Evolutionary conservation across 2,888 invertebrate species (phyloP).

Genomic region (Pseudococcus longispinus): DNA sequence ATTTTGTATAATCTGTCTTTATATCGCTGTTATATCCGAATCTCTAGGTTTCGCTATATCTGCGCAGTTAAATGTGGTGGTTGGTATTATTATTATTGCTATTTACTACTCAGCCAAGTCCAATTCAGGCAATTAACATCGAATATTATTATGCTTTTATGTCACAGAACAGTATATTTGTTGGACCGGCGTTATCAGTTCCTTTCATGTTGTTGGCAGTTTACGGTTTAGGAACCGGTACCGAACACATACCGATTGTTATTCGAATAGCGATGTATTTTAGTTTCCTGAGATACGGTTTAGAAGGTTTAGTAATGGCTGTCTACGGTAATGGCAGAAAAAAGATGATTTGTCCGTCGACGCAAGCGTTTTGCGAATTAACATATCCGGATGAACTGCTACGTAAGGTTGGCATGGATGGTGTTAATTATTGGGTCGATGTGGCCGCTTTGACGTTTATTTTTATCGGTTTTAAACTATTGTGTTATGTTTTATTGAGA

Average conservation of each 20-base stretch:
- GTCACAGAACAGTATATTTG: conserved; percentile 83
- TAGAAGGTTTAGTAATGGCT: conserved; percentile 88
- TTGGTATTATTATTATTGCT: conserved; percentile 65
- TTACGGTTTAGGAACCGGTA: conserved; percentile 84
- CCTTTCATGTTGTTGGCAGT: conserved; percentile 88
- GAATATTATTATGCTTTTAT: conserved; percentile 17
- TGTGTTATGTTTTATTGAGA: conserved; percentile 75
- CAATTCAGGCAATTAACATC: background rate
- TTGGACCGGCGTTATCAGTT: conserved; percentile 85
- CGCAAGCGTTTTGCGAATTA: conserved; percentile 68
- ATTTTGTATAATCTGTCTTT: conserved; percentile 74
- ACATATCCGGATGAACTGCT: conserved; percentile 59
- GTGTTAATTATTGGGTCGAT: conserved; percentile 73
- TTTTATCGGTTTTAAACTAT: conserved; percentile 70
- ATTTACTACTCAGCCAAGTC: background rate
- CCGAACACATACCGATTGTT: conserved; percentile 73
- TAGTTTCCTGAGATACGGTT: conserved; percentile 89
- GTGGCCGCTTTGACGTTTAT: conserved; percentile 70
- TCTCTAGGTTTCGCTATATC: conserved; percentile 79
- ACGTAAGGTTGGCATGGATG: conserved; percentile 68
- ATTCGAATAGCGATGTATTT: conserved; percentile 81
- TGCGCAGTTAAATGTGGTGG: conserved; percentile 77
- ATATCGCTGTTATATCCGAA: conserved; percentile 79
- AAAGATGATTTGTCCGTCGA: conserved; percentile 75
- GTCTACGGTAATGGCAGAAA: conserved; percentile 88